phyloP scores from a whole-genome alignment of 2,888 invertebrate genomes.

The Theodoxus fluviatilis region DNA sequence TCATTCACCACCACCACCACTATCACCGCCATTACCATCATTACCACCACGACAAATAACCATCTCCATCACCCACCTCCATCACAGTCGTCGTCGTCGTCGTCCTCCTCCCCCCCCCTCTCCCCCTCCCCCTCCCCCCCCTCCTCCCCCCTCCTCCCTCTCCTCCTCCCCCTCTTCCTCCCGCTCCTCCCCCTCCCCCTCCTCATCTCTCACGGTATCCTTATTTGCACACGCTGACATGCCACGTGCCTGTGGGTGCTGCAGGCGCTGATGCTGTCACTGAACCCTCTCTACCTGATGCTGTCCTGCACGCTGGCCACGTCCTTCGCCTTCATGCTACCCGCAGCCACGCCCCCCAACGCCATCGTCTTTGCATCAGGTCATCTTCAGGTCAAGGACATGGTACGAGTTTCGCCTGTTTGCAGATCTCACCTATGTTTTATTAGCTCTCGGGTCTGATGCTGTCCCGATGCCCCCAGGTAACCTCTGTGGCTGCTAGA shows the following conservation, averaged over 20 bases:
- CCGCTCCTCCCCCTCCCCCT: not conserved
- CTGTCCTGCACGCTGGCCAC: constrained; percentile 87
- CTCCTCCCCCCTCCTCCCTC: not conserved
- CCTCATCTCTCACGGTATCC: not conserved
- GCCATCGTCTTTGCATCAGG: constrained; percentile 82
- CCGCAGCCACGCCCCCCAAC: constrained; percentile 93
- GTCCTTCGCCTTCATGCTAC: constrained; percentile 88
- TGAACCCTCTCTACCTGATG: constrained; percentile 89
- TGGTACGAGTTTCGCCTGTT: too few relatives aligned
- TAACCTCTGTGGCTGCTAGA: too few relatives aligned
- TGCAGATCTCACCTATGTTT: too few relatives aligned
- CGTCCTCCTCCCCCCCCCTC: not conserved
- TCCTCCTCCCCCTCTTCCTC: not conserved
- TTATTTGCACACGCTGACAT: too few relatives aligned
- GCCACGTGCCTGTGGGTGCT: too few relatives aligned
- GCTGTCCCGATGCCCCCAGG: too few relatives aligned
- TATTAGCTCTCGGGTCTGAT: too few relatives aligned
- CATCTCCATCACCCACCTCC: not conserved
- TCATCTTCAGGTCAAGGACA: constrained; percentile 61
- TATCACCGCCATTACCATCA: not conserved
- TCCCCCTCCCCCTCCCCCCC: not conserved
- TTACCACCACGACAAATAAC: not conserved
- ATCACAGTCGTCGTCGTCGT: not conserved
- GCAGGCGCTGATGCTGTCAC: constrained; percentile 60
- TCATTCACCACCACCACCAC: not conserved